phyloP scores from a whole-genome alignment of 2,113 vertebrate species.

The Bujurquina vittata region DNA sequence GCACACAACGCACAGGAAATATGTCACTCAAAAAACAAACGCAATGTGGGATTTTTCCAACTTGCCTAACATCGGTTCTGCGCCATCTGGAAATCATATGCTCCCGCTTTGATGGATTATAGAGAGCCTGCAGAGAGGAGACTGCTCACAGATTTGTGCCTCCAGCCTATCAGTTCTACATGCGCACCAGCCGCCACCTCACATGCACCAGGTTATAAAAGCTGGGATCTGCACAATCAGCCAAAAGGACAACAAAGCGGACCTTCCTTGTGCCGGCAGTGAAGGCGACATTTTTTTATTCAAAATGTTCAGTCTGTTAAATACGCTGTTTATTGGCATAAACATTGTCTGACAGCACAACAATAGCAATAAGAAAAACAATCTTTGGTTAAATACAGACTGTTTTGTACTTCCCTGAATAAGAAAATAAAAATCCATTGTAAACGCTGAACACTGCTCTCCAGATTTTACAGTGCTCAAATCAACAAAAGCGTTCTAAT shows the following conservation, averaged over 20 bases:
- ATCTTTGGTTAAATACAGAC: neutral
- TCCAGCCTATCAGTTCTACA: neutral
- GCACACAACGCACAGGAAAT: neutral
- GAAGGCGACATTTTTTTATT: neutral
- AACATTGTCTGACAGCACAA: neutral
- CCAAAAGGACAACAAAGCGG: neutral
- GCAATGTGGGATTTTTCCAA: neutral
- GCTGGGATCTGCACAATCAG: neutral
- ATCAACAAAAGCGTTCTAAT: neutral
- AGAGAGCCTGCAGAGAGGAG: neutral
- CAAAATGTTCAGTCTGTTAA: neutral
- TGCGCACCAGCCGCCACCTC: neutral
- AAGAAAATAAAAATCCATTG: neutral
- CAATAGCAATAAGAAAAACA: neutral
- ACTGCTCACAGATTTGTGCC: neutral
- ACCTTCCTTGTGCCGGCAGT: neutral
- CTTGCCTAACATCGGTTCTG: neutral
- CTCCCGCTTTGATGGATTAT: neutral
- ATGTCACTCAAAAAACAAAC: neutral
- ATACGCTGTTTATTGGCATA: neutral
- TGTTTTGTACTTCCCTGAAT: neutral
- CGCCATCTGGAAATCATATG: constrained; percentile 5
- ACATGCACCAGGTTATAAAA: neutral
- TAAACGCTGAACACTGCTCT: neutral
- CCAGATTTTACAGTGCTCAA: neutral